These are phyloP conservation scores for Panopea generosa DNA, from an alignment of 2,888 invertebrate species.

Conservation along the genomic window DNA sequence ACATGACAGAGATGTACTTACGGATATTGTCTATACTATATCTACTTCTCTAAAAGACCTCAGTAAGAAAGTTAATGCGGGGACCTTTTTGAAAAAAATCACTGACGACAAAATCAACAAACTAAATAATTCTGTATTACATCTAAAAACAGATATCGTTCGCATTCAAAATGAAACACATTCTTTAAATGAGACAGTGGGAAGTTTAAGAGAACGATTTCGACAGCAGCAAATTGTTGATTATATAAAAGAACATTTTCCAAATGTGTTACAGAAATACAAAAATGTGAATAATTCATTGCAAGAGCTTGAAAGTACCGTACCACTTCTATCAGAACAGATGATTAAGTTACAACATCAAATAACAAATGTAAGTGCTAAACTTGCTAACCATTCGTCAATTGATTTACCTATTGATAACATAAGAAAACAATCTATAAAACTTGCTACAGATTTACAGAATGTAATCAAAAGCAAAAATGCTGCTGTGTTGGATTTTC, in stretches of 20 bases:
- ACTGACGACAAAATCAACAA: too few relatives aligned
- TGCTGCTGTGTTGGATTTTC: neutral
- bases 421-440: neutral
- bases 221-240: constrained; percentile 30
- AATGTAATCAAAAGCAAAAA: neutral
- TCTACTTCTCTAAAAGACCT: too few relatives aligned
- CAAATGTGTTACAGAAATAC: constrained; percentile 15
- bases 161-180: too few relatives aligned
- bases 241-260: constrained; percentile 43
- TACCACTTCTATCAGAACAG: neutral
- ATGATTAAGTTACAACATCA: neutral
- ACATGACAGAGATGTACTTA: too few relatives aligned
- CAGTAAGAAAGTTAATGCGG: too few relatives aligned
- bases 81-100: too few relatives aligned
- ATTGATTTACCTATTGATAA: neutral
- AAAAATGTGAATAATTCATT: neutral
- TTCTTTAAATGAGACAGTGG: too few relatives aligned
- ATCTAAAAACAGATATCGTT: too few relatives aligned
- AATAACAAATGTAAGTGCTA: neutral
- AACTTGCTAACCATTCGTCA: neutral
- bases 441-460: neutral
- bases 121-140: too few relatives aligned
- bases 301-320: neutral
- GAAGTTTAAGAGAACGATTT: neutral
- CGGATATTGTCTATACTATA: too few relatives aligned